Percentiles rank a stretch among this genome's conserved stretches.
Conservation (phyloP, 2,888 invertebrate species). For the Tinea trinotella region DNA sequence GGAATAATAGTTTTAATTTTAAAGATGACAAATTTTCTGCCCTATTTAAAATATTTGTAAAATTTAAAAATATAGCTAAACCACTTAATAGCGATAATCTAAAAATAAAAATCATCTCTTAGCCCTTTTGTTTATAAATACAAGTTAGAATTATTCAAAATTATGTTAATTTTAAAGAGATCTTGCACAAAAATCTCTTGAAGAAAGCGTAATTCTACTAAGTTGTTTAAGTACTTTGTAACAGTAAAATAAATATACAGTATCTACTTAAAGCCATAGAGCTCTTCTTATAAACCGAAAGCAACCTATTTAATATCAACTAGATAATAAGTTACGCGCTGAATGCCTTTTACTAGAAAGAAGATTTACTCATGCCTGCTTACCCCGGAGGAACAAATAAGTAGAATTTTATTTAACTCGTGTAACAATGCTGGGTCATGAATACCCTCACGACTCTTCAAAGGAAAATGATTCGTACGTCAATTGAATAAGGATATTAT, state of each 20-base stretch:
- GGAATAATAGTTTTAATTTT: too few species aligned
- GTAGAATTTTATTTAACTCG: conserved; percentile 47
- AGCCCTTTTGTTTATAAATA: too few species aligned
- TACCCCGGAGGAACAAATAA: conserved; percentile 48
- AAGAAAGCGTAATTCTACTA: conserved; percentile 28
- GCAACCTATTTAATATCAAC: conserved; percentile 1
- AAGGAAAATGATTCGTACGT: background rate
- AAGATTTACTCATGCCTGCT: conserved; percentile 34
- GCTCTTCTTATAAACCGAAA: background rate
- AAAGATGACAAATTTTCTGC: too few species aligned
- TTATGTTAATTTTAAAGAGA: conserved; percentile 11
- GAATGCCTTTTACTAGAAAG: conserved; percentile 27
- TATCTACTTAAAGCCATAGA: conserved; percentile 5
- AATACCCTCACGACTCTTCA: conserved; percentile 29
- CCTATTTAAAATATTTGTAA: too few species aligned
- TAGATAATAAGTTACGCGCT: conserved; percentile 26
- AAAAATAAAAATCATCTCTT: too few species aligned
- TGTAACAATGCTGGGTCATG: conserved; percentile 46
- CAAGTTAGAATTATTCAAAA: background rate
- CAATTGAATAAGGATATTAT: background rate
- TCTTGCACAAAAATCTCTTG: conserved; percentile 6
- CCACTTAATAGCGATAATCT: too few species aligned
- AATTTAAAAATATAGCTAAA: too few species aligned
- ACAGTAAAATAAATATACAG: conserved; percentile 31
- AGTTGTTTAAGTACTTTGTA: conserved; percentile 29